Conservation (phyloP, 1,140 invertebrate species). For the Tyrophagus putrescentiae region DNA sequence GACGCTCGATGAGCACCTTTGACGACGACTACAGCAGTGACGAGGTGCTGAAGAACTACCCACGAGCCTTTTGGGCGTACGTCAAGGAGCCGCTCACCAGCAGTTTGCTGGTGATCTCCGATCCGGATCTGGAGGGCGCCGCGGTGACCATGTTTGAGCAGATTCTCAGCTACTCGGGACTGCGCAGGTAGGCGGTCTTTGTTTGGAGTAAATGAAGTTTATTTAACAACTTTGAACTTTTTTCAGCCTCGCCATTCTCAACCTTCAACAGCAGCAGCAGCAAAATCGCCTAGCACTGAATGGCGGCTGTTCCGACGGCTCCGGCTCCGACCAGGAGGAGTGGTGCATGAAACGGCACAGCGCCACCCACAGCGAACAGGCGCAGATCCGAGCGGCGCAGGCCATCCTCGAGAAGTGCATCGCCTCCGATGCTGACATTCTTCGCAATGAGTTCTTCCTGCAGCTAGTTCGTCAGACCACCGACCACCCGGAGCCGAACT, state of each 20-base stretch:
- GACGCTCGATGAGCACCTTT: slow-evolving; percentile 27
- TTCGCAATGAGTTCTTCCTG: slow-evolving; percentile 77
- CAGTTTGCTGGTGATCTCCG: slow-evolving; percentile 63
- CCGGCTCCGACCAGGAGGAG: background rate
- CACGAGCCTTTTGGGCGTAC: slow-evolving; percentile 75
- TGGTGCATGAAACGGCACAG: slow-evolving; percentile 13
- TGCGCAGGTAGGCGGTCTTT: too few species aligned
- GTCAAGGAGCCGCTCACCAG: slow-evolving; percentile 60
- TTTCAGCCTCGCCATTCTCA: too few species aligned
- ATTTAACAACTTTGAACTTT: too few species aligned
- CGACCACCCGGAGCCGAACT: slow-evolving; percentile 68
- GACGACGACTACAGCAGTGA: slow-evolving; percentile 45
- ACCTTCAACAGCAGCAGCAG: background rate
- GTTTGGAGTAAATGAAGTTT: too few species aligned
- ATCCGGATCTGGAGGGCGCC: slow-evolving; percentile 61
- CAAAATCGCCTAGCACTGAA: too few species aligned
- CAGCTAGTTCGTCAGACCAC: slow-evolving; percentile 88
- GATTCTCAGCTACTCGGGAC: slow-evolving; percentile 59
- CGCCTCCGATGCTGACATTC: slow-evolving; percentile 54
- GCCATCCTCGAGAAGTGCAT: slow-evolving; percentile 73
- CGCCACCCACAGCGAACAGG: slow-evolving; percentile 46
- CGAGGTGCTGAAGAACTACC: slow-evolving; percentile 57
- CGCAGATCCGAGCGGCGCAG: slow-evolving; percentile 73
- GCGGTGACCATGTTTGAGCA: slow-evolving; percentile 50
- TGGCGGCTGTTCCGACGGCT: too few species aligned